Evolutionary conservation across 1,140 invertebrate genomes (phyloP).

Genomic region (Magallana gigas): DNA sequence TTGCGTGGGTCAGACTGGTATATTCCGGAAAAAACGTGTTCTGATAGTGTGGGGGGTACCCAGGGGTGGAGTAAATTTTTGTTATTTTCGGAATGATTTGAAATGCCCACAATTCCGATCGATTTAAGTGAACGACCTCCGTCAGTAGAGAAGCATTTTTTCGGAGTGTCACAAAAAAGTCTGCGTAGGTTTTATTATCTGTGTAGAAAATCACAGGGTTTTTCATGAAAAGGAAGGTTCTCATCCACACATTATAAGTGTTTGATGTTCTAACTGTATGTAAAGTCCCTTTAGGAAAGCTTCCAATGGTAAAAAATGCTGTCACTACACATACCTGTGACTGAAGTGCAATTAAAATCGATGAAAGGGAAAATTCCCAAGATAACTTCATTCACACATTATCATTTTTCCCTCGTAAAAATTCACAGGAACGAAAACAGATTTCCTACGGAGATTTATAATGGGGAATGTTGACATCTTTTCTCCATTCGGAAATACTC

Average conservation of each 20-base stretch:
- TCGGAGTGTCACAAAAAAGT: conserved; percentile 17
- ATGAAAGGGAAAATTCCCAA: no score
- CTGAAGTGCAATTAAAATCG: no score
- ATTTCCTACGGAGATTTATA: no score
- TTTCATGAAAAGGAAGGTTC: conserved; percentile 31
- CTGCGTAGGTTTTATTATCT: conserved; percentile 27
- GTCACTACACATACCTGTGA: no score
- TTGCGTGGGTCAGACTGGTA: conserved; percentile 64
- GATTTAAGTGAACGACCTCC: not conserved
- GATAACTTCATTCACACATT: no score
- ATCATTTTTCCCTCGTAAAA: no score
- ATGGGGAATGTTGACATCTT: no score
- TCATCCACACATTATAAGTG: conserved; percentile 39
- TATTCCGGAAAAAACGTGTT: conserved; percentile 66
- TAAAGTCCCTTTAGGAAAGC: conserved; percentile 41
- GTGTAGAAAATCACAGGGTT: conserved; percentile 50
- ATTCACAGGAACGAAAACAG: no score
- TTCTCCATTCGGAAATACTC: no score
- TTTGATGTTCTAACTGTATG: not conserved
- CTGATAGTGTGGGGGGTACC: conserved; percentile 60
- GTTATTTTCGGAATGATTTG: conserved; percentile 56
- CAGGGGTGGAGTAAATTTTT: conserved; percentile 58
- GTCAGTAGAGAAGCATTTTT: not conserved
- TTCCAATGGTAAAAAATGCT: conserved; percentile 47
- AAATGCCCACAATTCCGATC: conserved; percentile 63